phyloP scores from a whole-genome alignment of 2,797 vertebrate genomes.

The Betta splendens region DNA sequence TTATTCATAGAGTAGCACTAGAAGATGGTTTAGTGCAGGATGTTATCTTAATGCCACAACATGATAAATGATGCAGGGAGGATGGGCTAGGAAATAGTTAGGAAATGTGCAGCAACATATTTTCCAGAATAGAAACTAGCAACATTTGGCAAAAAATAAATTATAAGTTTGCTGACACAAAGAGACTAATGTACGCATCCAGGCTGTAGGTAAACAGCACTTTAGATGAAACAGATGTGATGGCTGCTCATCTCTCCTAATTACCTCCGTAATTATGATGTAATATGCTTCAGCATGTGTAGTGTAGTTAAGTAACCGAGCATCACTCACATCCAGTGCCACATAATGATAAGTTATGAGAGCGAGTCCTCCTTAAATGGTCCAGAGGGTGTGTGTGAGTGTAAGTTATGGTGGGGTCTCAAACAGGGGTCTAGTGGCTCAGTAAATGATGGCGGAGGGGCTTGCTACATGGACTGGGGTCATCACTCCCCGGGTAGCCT shows the following conservation, averaged over 20 bases:
- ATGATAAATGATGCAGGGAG: constrained; percentile 74
- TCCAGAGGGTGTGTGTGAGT: constrained; percentile 29
- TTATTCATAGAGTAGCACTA: constrained; percentile 68
- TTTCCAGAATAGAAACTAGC: constrained; percentile 34
- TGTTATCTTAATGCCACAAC: constrained; percentile 74
- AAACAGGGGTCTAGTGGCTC: constrained; percentile 49
- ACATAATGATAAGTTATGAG: constrained; percentile 72
- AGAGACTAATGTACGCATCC: constrained; percentile 24
- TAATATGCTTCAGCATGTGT: constrained; percentile 61
- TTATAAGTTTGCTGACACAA: constrained; percentile 11
- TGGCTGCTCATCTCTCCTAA: constrained; percentile 51
- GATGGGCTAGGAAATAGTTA: constrained; percentile 47
- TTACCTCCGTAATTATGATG: constrained; percentile 62
- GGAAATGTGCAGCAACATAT: constrained; percentile 48
- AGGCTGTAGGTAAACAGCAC: constrained; percentile 37
- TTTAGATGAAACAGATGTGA: constrained; percentile 25
- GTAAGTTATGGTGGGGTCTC: constrained; percentile 62
- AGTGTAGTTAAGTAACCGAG: constrained; percentile 64
- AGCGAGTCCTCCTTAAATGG: constrained; percentile 54
- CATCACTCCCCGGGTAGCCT: constrained; percentile 65
- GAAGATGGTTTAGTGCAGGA: constrained; percentile 67
- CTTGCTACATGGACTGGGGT: constrained; percentile 64
- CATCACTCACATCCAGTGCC: constrained; percentile 58
- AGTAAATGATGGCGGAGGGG: constrained; percentile 69
- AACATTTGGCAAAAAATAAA: constrained; percentile 20